Evolutionary conservation across 2,113 vertebrate genomes (phyloP), one percentile per base, ranked within the genome.

Genomic region (Neolamprologus falcicula): DNA sequence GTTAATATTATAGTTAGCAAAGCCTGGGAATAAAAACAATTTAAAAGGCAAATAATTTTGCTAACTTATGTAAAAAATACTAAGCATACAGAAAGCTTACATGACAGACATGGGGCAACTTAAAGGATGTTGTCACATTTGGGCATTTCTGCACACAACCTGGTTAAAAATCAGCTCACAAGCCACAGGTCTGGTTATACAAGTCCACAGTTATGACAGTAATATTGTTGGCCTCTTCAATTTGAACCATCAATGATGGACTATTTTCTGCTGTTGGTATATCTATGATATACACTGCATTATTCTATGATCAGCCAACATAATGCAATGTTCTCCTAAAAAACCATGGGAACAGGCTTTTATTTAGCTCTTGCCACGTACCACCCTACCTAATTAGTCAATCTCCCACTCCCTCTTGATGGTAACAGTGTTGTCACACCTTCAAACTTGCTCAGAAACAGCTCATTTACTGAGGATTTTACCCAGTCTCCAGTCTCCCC

Each of bases 61-160:
- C 26, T 47, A 11, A 19, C 4, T 76, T 76, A 5, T 28, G 33
- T 66, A 2, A 66, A 37, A 37, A 45, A 26, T 10, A 14, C 21
- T 73, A 26, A 16, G 5, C 0, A 45, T 1, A 42, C 66, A 17
- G 37, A 13, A 42, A 45, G 37, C 0, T 45, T 73, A 4, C 68
- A 45, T 45, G 68, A 76, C 14, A 11, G 9, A 0, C 1, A 0
- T 47, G 24, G 40, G 21, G 14, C 4, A 47, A 28, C 21, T 28
- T 76, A 73, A 26, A 73, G 0, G 8, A 73, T 17, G 21, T 28
- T 26, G 40, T 76, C 40, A 76, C 4, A 28, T 73, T 47, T 26
- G 9, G 40, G 5, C 7, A 73, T 47, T 73, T 26, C 21, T 73
- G 4, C 68, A 73, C 68, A 45, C 37, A 71, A 1, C 12, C 35